phyloP scores from a whole-genome alignment of 35 echinoderm and acorn worm genomes.

The Apostichopus californicus region DNA sequence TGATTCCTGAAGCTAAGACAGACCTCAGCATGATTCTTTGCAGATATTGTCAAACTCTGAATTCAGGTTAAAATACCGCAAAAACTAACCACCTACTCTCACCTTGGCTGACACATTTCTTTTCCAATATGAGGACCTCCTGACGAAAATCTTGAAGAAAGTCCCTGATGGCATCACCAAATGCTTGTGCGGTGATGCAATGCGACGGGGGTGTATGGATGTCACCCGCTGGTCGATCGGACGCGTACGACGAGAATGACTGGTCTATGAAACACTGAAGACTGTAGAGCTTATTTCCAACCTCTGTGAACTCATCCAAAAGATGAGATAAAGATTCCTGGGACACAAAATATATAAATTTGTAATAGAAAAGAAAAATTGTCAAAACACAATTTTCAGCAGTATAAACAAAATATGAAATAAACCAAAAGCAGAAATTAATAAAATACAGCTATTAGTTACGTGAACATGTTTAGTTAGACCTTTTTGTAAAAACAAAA shows the following conservation, averaged over 20 bases:
- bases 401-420: not conserved
- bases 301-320: conserved; percentile 34
- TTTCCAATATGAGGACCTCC: conserved; percentile 58
- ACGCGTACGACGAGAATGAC: not conserved
- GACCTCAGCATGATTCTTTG: too few species aligned
- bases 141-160: conserved; percentile 65
- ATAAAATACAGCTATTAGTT: too few species aligned
- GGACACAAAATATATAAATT: not conserved
- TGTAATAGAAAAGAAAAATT: not conserved
- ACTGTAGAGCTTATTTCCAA: conserved; percentile 24
- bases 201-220: not conserved
- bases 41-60: too few species aligned
- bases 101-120: conserved; percentile 76
- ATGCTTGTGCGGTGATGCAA: conserved; percentile 69
- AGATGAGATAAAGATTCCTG: conserved; percentile 3
- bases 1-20: too few species aligned
- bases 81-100: not conserved
- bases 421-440: not conserved
- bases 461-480: too few species aligned
- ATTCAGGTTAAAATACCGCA: too few species aligned
- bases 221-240: not conserved
- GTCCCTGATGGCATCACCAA: conserved; percentile 61
- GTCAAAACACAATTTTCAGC: too few species aligned
- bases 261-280: conserved; percentile 19
- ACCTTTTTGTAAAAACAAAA: too few species aligned